Conservation (phyloP, 2,113 vertebrate species). For the Motacilla tschutschensis region DNA sequence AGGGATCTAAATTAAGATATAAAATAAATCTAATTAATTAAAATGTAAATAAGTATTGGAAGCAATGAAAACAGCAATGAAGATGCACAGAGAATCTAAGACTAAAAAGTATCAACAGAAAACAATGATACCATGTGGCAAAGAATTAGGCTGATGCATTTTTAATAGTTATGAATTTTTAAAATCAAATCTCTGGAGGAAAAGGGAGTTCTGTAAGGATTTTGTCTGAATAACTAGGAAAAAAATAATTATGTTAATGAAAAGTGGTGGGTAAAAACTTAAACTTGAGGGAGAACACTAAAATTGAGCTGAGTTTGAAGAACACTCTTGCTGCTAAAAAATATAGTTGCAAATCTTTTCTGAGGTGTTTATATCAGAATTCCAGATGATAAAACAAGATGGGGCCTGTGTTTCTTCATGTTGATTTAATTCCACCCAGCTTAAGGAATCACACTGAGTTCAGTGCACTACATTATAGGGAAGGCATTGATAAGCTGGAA, state of each 20-base stretch:
- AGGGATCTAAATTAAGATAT: not conserved
- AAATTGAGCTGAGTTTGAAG: not conserved
- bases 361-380: not conserved
- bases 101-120: not conserved
- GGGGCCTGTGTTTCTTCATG: not conserved
- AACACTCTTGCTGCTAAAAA: not conserved
- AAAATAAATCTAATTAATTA: conserved; percentile 9
- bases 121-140: not conserved
- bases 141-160: not conserved
- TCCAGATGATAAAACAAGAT: not conserved
- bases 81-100: not conserved
- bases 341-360: not conserved
- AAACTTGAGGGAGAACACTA: not conserved
- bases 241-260: not conserved
- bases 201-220: not conserved
- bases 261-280: not conserved
- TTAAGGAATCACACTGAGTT: not conserved
- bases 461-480: accelerated
- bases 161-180: not conserved
- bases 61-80: not conserved
- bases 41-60: not conserved
- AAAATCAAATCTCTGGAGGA: not conserved
- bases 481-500: not conserved
- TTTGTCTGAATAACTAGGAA: not conserved
- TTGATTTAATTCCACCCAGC: not conserved